Evolutionary conservation across 64 coral and sea anemone genomes (phyloP), one percentile per base, ranked within the genome.

Genomic region (Montipora efflorescens): DNA sequence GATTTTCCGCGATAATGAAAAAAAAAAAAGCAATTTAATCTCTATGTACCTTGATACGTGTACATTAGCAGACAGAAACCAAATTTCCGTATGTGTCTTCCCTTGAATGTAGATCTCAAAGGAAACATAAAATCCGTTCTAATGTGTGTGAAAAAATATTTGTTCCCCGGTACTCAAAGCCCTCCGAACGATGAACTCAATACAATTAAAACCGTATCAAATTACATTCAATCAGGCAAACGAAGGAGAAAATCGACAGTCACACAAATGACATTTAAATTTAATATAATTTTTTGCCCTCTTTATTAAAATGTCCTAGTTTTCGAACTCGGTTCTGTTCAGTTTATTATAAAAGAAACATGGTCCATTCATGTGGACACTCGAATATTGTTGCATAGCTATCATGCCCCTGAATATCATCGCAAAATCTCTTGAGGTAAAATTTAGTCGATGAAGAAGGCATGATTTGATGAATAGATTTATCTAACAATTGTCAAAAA

Each of bases 71-170:
- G 5, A 49, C 20, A 7, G 68, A 86, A 70, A 49, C 66, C 7
- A 19, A 48, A 86, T 86, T 86, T 86, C 82, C 82, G 82, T 71
- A 68, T 21, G 68, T 22, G 68, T 22, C 3, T 21, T 69, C 16
- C 36, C 25, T 67, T 62, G 11, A 43, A 57, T 78, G 4, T 3
- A 11, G 68, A 47, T 5, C 11, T 43, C 2, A 18, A 49, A 23
- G 59, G 45, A 86, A 72, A 50, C 18, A 10, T 16, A 3, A 84
- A 48, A 86, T 71, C 15, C n/a, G n/a, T 45, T 23, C 71, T 23
- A 36, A 44, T 14, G 61, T 12, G 8, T 14, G 5, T 7, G 55
- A 45, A 62, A 82, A 82, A 44, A 45, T 43, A 11, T 82, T 82
- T 82, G 4, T 67, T 82, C 55, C 48, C 1, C 7, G 53, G 53